A percentile compares a stretch with the other conserved stretches of the same genome.
These are phyloP conservation scores for Cryptoleucopteryx plumbea DNA, from an alignment of 2,113 vertebrate species.

Conservation along the genomic window DNA sequence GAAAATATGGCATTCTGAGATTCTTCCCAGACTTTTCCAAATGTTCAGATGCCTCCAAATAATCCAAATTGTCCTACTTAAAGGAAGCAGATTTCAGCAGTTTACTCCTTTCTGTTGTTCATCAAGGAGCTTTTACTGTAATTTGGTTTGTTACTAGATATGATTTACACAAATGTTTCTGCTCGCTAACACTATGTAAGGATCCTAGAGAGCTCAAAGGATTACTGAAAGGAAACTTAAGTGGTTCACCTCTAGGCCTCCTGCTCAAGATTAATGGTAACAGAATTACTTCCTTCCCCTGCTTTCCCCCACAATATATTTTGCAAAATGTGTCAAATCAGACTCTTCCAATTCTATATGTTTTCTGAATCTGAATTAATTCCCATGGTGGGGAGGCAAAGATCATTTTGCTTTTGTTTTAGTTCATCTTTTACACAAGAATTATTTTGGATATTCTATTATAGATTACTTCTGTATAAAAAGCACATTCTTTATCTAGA, in stretches of 20 bases:
- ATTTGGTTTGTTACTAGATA: background rate
- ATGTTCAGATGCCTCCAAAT: background rate
- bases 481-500: background rate
- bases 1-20: background rate
- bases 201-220: background rate
- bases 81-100: background rate
- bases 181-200: background rate
- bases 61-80: background rate
- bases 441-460: background rate
- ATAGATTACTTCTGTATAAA: slow-evolving; percentile 1
- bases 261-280: background rate
- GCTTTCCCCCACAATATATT: background rate
- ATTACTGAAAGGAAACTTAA: background rate
- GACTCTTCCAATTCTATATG: background rate
- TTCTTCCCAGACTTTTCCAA: background rate
- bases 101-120: background rate
- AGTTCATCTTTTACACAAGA: background rate
- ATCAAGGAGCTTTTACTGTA: background rate
- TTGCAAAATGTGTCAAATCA: background rate
- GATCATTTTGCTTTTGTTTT: background rate
- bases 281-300: background rate
- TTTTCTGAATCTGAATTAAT: background rate
- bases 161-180: background rate
- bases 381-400: background rate
- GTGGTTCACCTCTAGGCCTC: background rate